Conservation (phyloP, 92 coral and sea anemone species). For the Bergia sp. region DNA sequence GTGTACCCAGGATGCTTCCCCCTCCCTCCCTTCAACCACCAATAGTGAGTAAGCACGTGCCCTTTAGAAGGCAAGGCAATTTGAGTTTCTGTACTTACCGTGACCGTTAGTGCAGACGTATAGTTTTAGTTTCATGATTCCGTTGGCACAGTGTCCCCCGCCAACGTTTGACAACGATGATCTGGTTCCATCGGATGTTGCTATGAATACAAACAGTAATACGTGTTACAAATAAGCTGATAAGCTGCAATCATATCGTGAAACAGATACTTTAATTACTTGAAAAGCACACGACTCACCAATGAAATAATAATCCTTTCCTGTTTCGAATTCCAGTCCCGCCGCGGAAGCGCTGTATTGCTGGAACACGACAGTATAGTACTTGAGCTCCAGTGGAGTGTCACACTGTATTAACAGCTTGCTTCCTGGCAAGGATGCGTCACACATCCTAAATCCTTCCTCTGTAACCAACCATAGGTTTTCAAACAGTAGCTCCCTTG, state of each 20-base stretch:
- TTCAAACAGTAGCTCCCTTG: slow-evolving; percentile 32
- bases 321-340: slow-evolving; percentile 32
- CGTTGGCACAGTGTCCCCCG: slow-evolving; percentile 28
- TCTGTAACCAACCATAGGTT: slow-evolving; percentile 26
- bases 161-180: slow-evolving; percentile 20
- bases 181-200: slow-evolving; percentile 36
- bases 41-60: background rate
- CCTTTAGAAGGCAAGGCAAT: too few species aligned
- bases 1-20: background rate
- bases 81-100: background rate
- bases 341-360: slow-evolving; percentile 35
- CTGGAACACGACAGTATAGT: slow-evolving; percentile 40
- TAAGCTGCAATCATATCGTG: too few species aligned
- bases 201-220: background rate
- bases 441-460: slow-evolving; percentile 30
- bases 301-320: slow-evolving; percentile 39
- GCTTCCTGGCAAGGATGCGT: slow-evolving; percentile 8
- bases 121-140: slow-evolving; percentile 30
- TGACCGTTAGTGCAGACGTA: slow-evolving; percentile 33
- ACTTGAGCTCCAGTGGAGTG: slow-evolving; percentile 37
- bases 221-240: background rate
- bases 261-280: too few species aligned
- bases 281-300: slow-evolving; percentile 2
- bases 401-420: slow-evolving; percentile 18
- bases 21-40: background rate